phyloP scores from a whole-genome alignment of 2,797 vertebrate species.

The Cheirogaleus major region DNA sequence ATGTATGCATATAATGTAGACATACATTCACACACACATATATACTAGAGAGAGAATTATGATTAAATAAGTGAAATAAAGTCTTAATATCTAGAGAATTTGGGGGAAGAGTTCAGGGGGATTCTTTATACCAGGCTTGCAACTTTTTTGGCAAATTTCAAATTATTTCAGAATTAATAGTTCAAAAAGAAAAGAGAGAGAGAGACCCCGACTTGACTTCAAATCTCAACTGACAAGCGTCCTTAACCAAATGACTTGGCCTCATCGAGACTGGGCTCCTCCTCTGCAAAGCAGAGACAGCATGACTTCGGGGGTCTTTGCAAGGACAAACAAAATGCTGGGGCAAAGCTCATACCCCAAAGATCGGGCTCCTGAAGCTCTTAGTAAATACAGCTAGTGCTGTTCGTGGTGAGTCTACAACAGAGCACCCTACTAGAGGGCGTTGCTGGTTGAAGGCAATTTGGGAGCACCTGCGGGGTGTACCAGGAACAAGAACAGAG shows the following conservation, averaged over 20 bases:
- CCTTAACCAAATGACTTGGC: neutral
- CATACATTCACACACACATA: neutral
- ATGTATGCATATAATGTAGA: neutral
- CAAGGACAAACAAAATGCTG: neutral
- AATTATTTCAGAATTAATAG: constrained; percentile 32
- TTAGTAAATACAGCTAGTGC: neutral
- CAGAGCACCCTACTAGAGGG: neutral
- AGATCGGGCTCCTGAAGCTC: neutral
- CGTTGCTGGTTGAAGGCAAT: neutral
- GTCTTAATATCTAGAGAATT: neutral
- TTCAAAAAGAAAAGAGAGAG: neutral
- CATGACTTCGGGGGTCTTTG: neutral
- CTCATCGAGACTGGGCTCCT: neutral
- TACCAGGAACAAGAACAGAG: neutral
- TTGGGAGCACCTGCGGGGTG: rapidly evolving
- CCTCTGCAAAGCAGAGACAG: neutral
- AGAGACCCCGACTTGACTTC: neutral
- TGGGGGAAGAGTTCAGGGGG: neutral
- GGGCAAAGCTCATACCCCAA: neutral
- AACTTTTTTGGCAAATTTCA: neutral
- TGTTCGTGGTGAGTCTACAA: neutral
- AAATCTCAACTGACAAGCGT: neutral
- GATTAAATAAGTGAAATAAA: neutral
- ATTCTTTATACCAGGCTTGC: neutral
- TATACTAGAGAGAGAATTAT: neutral